phyloP scores from a whole-genome alignment of 2,888 invertebrate species.

The Alsophila aescularia region DNA sequence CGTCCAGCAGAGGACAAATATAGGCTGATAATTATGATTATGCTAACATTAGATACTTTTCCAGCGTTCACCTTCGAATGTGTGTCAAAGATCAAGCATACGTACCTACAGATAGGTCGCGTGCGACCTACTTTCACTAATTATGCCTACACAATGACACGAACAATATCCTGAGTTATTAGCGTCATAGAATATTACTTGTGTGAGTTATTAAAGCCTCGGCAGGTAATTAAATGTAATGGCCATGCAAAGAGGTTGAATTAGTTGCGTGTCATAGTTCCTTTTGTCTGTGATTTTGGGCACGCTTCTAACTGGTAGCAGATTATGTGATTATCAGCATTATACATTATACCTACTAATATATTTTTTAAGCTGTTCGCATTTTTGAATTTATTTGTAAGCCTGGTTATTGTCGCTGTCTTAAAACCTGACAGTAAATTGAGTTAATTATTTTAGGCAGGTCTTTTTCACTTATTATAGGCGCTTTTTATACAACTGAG shows the following conservation, averaged over 20 bases:
- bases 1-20: too few species aligned
- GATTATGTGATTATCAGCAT: neutral
- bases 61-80: constrained; percentile 22
- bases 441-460: too few species aligned
- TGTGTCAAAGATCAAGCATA: constrained; percentile 33
- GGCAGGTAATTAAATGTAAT: constrained; percentile 18
- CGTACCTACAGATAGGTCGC: constrained; percentile 23
- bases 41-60: constrained; percentile 2
- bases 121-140: constrained; percentile 32
- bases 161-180: constrained; percentile 15
- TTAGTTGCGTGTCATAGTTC: constrained; percentile 4
- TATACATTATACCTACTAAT: neutral
- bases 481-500: too few species aligned
- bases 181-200: constrained; percentile 2
- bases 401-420: too few species aligned
- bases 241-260: neutral
- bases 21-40: too few species aligned
- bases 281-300: constrained; percentile 4
- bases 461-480: too few species aligned
- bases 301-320: constrained; percentile 9
- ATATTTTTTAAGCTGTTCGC: neutral
- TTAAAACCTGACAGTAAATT: too few species aligned
- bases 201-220: constrained; percentile 7
- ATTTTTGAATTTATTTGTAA: neutral
- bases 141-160: constrained; percentile 21